Conservation (phyloP, 2,113 vertebrate genomes). For the Sorex araneus region DNA sequence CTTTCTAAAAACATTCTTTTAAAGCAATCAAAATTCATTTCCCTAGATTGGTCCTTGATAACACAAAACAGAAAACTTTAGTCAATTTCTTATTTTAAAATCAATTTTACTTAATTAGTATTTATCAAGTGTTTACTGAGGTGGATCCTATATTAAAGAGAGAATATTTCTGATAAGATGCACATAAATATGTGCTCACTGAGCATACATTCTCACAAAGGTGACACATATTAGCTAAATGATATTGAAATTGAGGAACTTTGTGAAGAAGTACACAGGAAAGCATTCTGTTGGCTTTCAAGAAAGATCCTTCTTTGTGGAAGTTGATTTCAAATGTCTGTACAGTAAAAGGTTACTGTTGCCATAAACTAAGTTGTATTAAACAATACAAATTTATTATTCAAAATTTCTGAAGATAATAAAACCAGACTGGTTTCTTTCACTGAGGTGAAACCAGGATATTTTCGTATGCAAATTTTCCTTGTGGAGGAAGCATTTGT, state of each 20-base stretch:
- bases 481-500: not conserved
- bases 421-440: not conserved
- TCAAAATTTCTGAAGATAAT: not conserved
- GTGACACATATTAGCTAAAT: not conserved
- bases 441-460: not conserved
- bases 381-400: not conserved
- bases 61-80: not conserved
- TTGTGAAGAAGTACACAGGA: not conserved
- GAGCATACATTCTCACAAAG: not conserved
- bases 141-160: not conserved
- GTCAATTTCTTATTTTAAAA: slow-evolving; percentile 3
- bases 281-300: not conserved
- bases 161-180: not conserved
- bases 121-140: not conserved
- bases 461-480: not conserved
- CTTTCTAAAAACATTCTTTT: not conserved
- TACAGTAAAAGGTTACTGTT: not conserved
- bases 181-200: not conserved
- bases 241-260: not conserved
- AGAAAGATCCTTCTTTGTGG: not conserved
- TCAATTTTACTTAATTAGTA: not conserved
- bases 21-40: not conserved
- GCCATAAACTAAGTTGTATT: not conserved
- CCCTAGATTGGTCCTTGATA: not conserved
- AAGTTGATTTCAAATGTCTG: not conserved